Evolutionary conservation across 2,797 vertebrate species (phyloP).

Genomic region (Eospalax fontanierii): DNA sequence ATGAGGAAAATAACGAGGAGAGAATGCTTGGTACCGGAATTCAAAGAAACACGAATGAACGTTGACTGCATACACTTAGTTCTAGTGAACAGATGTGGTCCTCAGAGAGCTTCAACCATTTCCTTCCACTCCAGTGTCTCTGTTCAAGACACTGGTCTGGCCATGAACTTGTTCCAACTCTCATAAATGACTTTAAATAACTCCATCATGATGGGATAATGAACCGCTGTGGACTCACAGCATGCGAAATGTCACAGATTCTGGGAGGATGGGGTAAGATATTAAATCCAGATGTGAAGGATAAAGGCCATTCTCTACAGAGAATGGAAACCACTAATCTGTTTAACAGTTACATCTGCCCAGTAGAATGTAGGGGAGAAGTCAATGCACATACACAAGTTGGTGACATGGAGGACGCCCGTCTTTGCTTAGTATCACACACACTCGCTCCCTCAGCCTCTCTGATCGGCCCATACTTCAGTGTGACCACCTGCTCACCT

Average conservation of each 20-base stretch:
- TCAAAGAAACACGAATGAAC: no score
- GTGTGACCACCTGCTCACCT: rapidly evolving
- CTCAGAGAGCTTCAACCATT: rapidly evolving
- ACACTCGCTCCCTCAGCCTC: not conserved
- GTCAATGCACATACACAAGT: no score
- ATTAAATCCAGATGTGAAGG: not conserved
- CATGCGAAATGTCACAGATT: not conserved
- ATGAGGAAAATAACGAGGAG: not conserved
- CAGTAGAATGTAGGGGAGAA: not conserved
- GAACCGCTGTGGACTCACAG: not conserved
- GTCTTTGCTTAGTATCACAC: not conserved
- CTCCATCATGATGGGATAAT: not conserved
- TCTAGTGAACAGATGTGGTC: rapidly evolving
- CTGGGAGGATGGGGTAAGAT: not conserved
- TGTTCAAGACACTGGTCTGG: not conserved
- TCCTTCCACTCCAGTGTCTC: not conserved
- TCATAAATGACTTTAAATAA: not conserved
- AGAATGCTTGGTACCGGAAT: not conserved
- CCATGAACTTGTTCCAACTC: no score
- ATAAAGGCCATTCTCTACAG: not conserved
- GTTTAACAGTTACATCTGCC: not conserved
- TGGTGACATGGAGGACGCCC: not conserved
- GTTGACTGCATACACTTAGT: not conserved
- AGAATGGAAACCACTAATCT: not conserved
- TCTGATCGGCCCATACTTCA: not conserved